Percentiles rank a stretch among this genome's conserved stretches.
Evolutionary conservation across 2,113 vertebrate species (phyloP).

Genomic region (Nothocercus julius): DNA sequence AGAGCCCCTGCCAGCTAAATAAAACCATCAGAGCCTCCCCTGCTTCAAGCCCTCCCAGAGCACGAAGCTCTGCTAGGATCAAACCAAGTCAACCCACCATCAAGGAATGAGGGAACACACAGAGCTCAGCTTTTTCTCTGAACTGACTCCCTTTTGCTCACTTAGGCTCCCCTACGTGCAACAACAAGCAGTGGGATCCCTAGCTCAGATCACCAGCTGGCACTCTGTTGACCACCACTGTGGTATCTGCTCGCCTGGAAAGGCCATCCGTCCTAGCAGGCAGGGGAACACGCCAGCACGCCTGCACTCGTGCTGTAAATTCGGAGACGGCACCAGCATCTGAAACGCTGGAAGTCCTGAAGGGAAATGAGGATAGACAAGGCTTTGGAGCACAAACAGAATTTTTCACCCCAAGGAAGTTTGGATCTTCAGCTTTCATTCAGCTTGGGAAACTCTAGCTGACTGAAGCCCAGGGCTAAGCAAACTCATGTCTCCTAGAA

Average conservation of each 20-base stretch:
- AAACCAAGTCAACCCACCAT: background rate
- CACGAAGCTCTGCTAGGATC: background rate
- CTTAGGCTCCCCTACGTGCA: background rate
- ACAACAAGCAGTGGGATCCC: rapidly evolving
- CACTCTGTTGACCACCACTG: rapidly evolving
- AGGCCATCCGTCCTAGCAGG: background rate
- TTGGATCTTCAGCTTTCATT: slow-evolving; percentile 43
- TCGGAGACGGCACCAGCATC: background rate
- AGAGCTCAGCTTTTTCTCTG: background rate
- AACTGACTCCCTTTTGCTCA: background rate
- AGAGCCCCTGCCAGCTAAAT: background rate
- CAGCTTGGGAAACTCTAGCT: slow-evolving; percentile 36
- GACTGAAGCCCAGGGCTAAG: slow-evolving; percentile 45
- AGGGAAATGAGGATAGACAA: slow-evolving; percentile 13
- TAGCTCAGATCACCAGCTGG: background rate
- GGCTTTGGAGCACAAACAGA: background rate
- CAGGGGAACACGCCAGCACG: background rate
- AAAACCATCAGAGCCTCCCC: background rate
- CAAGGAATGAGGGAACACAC: background rate
- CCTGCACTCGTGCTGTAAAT: background rate
- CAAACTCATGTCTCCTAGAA: slow-evolving; percentile 28
- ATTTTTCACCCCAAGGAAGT: slow-evolving; percentile 12
- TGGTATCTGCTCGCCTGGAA: background rate
- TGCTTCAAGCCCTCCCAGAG: background rate
- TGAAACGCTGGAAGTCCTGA: background rate